Evolutionary conservation across 2,888 invertebrate species (phyloP), one percentile per base, ranked within the genome.

Genomic region (Pterostichus niger): DNA sequence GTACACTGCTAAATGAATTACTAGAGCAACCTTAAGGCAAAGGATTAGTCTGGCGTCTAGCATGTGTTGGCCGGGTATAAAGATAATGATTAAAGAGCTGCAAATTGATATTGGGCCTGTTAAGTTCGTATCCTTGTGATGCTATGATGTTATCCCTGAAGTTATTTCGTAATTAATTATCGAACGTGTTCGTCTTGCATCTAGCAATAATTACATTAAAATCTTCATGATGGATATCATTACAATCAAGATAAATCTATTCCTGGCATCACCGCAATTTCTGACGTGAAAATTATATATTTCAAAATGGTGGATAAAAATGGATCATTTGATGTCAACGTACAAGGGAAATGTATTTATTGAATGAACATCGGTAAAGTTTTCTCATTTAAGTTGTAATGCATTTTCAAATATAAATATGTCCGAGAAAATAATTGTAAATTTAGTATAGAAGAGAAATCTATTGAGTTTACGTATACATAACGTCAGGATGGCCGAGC

Each of bases 401-500:
- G 76, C 54, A 76, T 54, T 76, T 76, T 54, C 33, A 54, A 75
- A 56, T 76, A 33, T 76, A 64, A 64, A 35, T 64, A 31, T 64
- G 35, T 33, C 33, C n/a, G 13, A 13, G 13, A 33, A 64, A 33
- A 64, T 64, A n/a, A 64, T 64, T 64, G 64, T 64, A 13, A 31
- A 13, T 33, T 64, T 3, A 24, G 35, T 13, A 64, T 33, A 33
- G 35, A n/a, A 31, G 59, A 17, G 24, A 3, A 10, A 31, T 17
- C 2, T 24, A 59, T 17, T 31, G 15, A 17, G 17, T 40, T 7
- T 40, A 40, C 5, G 7, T 1, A 40, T 2, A 40, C 9, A 40
- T 40, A 49, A 71, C 86, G 94, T 95, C 94, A 95, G 94, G 94
- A 94, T 95, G 95, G 94, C 94, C 94, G 94, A 95, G 95, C 94